Base-by-base conservation (phyloP, 2,888 invertebrate genomes). In the Agapetus fuscipes region DNA sequence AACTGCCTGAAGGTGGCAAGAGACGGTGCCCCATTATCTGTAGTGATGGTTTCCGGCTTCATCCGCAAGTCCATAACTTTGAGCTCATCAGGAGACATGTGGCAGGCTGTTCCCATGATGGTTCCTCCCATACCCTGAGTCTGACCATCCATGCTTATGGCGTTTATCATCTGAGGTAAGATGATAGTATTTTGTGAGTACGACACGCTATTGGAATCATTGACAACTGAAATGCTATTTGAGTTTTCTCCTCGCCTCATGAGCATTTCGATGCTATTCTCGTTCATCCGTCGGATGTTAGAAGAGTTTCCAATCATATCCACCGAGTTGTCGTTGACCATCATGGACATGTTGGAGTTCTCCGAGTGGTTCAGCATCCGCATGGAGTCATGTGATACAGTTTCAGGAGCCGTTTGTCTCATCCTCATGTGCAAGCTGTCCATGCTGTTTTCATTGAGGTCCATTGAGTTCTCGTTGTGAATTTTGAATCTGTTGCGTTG, bases 21-120 rank as follows among this genome's bases (percentile, higher is more conserved):
- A 2, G 52, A 49, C 1, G 54, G 45, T 9, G 46, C 40, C 27
- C 53, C 52, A 20, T 52, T 48, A 50, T 60, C 38, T 53, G 65
- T 53, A 52, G 61, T 58, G 50, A 72, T 67, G 40, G 65, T 52
- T 56, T 78, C 74, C 29, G 78, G 68, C 54, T 85, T 83, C 65
- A 80, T 79, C 14, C 80, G 63, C 30, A 81, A 66, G 61, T 81
- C 82, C 41, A 81, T 78, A n/a, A 74, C 78, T 48, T 63, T 65
- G 31, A 72, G 59, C 17, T 62, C 61, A n/a, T 70, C 66, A 31
- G 65, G 65, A 11, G 55, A 43, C 36, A 59, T 52, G 1, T 45
- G 39, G n/a, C n/a, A n/a, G n/a, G n/a, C n/a, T n/a, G n/a, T n/a
- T n/a, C 15, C 30, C 6, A 2, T 28, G 6, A 3, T 20, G n/a